Evolutionary conservation across 2,888 invertebrate species (phyloP).

Genomic region (Quadriops clusia): DNA sequence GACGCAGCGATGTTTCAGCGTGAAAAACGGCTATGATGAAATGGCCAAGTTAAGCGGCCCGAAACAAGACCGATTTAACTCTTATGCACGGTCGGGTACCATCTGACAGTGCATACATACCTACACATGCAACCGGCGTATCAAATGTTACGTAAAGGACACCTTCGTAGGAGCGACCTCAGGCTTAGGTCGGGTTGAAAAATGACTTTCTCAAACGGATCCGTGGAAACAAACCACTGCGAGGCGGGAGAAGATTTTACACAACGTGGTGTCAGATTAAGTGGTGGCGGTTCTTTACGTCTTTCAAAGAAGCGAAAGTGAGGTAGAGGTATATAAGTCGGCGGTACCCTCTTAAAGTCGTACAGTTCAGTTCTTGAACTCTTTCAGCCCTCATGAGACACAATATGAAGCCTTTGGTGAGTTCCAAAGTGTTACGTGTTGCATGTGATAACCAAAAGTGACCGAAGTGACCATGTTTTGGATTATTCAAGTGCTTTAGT

Average conservation of each 20-base stretch:
- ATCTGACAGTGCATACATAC: conserved; percentile 5
- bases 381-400: conserved; percentile 27
- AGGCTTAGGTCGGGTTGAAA: conserved; percentile 21
- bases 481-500: too few relatives aligned
- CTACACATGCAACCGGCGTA: conserved; percentile 14
- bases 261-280: conserved; percentile 24
- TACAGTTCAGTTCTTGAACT: conserved; percentile 48
- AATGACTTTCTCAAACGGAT: conserved; percentile 34
- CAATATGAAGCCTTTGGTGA: conserved; percentile 45
- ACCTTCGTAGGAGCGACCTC: conserved; percentile 22
- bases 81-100: conserved; percentile 1
- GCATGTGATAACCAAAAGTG: conserved; percentile 8
- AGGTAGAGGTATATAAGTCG: conserved; percentile 45
- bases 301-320: conserved; percentile 38
- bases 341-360: conserved; percentile 39
- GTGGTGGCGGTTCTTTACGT: conserved; percentile 24
- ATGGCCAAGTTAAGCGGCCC: background rate
- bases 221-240: conserved; percentile 24
- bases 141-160: conserved; percentile 32
- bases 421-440: conserved; percentile 24
- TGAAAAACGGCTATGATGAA: background rate
- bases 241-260: conserved; percentile 29
- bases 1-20: conserved; percentile 3
- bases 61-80: background rate
- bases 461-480: conserved; percentile 5